Conservation (phyloP, 1,140 invertebrate species). For the Penaeus indicus region DNA sequence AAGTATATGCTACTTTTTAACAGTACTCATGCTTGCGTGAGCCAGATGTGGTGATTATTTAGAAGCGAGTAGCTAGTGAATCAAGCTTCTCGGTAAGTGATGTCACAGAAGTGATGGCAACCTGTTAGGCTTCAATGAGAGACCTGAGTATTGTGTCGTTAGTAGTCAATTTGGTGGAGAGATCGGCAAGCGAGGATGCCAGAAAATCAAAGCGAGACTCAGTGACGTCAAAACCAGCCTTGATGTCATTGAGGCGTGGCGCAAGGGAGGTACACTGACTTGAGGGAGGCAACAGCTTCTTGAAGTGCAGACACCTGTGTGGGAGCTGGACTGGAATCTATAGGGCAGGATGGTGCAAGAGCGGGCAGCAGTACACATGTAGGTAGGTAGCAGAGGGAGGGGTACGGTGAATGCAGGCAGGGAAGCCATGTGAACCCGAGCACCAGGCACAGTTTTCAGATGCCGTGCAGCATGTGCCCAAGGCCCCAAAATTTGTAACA, state of each 20-base stretch:
- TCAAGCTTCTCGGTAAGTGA: conserved; percentile 24
- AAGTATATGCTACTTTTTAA: neutral
- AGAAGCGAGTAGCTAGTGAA: neutral
- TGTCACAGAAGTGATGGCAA: neutral
- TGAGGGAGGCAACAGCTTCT: neutral
- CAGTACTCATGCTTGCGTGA: neutral
- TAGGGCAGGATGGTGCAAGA: neutral
- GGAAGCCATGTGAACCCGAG: neutral
- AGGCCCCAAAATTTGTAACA: conserved; percentile 23
- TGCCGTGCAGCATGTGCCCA: conserved; percentile 21
- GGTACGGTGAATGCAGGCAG: neutral
- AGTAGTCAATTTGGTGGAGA: neutral
- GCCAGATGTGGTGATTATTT: neutral
- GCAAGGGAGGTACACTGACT: neutral
- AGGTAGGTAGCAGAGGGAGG: too few species aligned
- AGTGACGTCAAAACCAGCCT: neutral
- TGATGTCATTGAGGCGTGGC: neutral
- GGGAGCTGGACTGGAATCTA: neutral
- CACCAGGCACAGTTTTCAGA: conserved; percentile 31
- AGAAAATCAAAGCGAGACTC: neutral
- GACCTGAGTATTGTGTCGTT: neutral
- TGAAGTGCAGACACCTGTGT: neutral
- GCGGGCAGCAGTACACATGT: neutral
- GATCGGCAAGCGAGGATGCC: too few species aligned
- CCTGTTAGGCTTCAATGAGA: neutral